A percentile compares a stretch with the other conserved stretches of the same genome.
These are phyloP conservation scores for Physella acuta DNA, from an alignment of 1,140 invertebrate genomes.

Conservation along the genomic window DNA sequence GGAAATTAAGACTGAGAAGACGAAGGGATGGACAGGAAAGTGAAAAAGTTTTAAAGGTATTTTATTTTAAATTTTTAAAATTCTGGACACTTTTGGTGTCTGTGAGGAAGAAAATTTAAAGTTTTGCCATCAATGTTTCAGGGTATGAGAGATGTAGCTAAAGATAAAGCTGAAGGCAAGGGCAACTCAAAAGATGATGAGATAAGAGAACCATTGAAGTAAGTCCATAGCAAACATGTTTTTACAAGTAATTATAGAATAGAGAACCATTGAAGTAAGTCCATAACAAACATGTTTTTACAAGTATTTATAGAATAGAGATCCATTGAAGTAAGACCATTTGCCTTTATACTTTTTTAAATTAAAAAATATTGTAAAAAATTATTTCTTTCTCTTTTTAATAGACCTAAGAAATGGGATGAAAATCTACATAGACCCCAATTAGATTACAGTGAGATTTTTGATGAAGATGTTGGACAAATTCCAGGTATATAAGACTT, in stretches of 20 bases:
- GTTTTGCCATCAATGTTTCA: too few relatives aligned
- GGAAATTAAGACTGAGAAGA: constrained; percentile 78
- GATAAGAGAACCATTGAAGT: constrained; percentile 44
- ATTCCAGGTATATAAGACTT: constrained; percentile 46
- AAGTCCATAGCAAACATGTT: too few relatives aligned
- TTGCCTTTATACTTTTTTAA: too few relatives aligned
- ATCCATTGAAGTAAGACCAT: constrained; percentile 45
- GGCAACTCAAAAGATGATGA: constrained; percentile 43
- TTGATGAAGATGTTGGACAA: constrained; percentile 95
- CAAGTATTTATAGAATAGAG: too few relatives aligned
- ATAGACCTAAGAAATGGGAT: constrained; percentile 59
- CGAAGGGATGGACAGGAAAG: constrained; percentile 73
- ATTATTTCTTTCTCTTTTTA: neutral
- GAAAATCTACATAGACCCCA: constrained; percentile 92
- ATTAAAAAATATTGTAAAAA: too few relatives aligned
- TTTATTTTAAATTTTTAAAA: too few relatives aligned
- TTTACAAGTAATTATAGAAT: too few relatives aligned
- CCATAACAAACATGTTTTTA: too few relatives aligned
- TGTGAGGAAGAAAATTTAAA: too few relatives aligned
- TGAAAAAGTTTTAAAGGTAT: constrained; percentile 87
- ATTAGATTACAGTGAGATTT: constrained; percentile 98
- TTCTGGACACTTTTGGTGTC: too few relatives aligned
- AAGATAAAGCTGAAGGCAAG: constrained; percentile 77
- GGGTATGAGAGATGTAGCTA: constrained; percentile 95
- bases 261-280: constrained; percentile 46